Conservation (phyloP, 2,888 invertebrate species). For the Liposcelis brunnea region DNA sequence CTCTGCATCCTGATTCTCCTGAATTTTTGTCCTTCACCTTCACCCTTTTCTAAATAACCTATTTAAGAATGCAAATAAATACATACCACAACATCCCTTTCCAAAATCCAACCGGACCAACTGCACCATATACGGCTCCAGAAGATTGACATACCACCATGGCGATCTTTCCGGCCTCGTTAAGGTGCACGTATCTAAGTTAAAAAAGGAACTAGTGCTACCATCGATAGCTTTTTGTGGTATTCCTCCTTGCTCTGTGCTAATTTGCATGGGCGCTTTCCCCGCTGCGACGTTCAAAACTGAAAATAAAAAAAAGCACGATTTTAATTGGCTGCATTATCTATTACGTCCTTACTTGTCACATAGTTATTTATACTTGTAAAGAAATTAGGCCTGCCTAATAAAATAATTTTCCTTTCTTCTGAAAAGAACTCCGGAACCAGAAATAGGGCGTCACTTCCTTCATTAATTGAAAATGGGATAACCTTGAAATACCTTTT, state of each 20-base stretch:
- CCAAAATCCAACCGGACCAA: constrained; percentile 80
- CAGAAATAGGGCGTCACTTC: too few species aligned
- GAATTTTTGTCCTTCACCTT: too few species aligned
- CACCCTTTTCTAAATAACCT: too few species aligned
- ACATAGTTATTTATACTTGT: too few species aligned
- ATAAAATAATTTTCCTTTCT: too few species aligned
- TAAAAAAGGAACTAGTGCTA: constrained; percentile 68
- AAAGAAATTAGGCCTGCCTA: too few species aligned
- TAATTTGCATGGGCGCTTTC: constrained; percentile 87
- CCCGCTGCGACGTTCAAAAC: constrained; percentile 87
- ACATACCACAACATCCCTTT: constrained; percentile 78
- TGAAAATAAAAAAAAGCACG: constrained; percentile 29
- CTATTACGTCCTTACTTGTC: too few species aligned
- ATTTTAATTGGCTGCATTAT: background rate
- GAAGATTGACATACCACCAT: constrained; percentile 90
- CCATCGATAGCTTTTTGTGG: constrained; percentile 86
- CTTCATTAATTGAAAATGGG: too few species aligned
- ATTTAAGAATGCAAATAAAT: too few species aligned
- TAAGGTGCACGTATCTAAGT: constrained; percentile 68
- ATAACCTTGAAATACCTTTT: too few species aligned
- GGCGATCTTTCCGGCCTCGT: constrained; percentile 69
- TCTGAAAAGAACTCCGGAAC: too few species aligned
- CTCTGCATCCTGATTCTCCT: too few species aligned
- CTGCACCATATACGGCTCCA: constrained; percentile 91
- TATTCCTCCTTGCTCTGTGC: constrained; percentile 63